Conservation (phyloP, 2,797 vertebrate genomes). For the Enteromius thamalakanensis region DNA sequence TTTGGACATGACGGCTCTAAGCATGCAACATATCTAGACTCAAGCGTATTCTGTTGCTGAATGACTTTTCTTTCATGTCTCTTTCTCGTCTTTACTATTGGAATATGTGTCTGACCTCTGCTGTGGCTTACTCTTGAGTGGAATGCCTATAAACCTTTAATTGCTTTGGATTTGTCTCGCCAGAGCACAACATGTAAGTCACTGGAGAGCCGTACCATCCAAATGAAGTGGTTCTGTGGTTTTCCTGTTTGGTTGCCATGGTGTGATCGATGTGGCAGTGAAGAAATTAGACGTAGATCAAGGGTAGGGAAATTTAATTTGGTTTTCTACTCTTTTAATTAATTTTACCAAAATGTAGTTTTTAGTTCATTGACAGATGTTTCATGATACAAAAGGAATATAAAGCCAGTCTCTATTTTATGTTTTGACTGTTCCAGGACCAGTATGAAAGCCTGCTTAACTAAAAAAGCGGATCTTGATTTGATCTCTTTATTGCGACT, state of each 20-base stretch:
- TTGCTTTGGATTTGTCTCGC: conserved; percentile 32
- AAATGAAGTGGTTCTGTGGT: conserved; percentile 42
- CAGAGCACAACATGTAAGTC: conserved; percentile 47
- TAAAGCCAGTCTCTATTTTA: background rate
- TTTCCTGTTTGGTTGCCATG: conserved; percentile 56
- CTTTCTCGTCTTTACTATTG: background rate
- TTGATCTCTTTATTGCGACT: background rate
- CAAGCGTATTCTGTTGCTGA: background rate
- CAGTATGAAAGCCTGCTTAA: background rate
- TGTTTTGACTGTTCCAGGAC: background rate
- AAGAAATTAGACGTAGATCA: conserved; percentile 20
- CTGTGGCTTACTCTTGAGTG: conserved; percentile 51
- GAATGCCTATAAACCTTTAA: conserved; percentile 51
- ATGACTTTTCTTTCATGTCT: conserved; percentile 21
- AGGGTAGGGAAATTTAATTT: conserved; percentile 25
- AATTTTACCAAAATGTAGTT: conserved; percentile 5
- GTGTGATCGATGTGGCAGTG: conserved; percentile 44
- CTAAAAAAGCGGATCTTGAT: background rate
- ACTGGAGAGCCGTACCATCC: conserved; percentile 42
- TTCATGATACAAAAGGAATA: background rate
- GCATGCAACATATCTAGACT: background rate
- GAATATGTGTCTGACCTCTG: conserved; percentile 33
- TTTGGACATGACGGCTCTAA: conserved; percentile 12
- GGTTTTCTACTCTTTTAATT: background rate
- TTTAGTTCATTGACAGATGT: background rate